Evolutionary conservation across 2,797 vertebrate genomes (phyloP).

Genomic region (Serranus cabrilla): DNA sequence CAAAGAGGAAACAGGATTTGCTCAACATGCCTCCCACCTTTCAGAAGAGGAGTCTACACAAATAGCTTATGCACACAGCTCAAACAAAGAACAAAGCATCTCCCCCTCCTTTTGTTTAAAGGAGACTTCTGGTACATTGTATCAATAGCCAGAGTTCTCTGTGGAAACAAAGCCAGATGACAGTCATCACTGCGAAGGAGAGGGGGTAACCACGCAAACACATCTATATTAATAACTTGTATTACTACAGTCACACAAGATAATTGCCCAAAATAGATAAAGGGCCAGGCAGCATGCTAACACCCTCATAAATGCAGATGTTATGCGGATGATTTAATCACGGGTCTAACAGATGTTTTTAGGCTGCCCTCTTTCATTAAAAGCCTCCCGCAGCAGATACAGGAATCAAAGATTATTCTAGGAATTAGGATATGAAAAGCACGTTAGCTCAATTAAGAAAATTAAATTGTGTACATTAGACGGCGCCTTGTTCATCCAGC

Average conservation of each 20-base stretch:
- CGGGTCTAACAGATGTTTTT: conserved; percentile 87
- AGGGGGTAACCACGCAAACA: conserved; percentile 65
- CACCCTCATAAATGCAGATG: conserved; percentile 90
- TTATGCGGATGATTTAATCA: conserved; percentile 89
- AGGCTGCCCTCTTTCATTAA: conserved; percentile 91
- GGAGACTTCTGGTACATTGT: conserved; percentile 58
- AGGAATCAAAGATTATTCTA: conserved; percentile 92
- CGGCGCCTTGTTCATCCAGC: conserved; percentile 88
- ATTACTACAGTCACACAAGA: conserved; percentile 71
- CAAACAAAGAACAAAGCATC: conserved; percentile 66
- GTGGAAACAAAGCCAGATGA: conserved; percentile 71
- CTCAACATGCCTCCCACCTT: conserved; percentile 61
- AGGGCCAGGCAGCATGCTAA: conserved; percentile 78
- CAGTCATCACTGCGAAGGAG: conserved; percentile 57
- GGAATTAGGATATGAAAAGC: conserved; percentile 97
- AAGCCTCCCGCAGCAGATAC: conserved; percentile 86
- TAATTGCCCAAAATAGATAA: conserved; percentile 84
- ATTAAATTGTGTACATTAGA: conserved; percentile 97
- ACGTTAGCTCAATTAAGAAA: conserved; percentile 97
- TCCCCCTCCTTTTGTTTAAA: conserved; percentile 68
- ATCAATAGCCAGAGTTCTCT: conserved; percentile 67
- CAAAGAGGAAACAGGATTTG: conserved; percentile 70
- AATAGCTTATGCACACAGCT: conserved; percentile 64
- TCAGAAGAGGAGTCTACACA: conserved; percentile 63
- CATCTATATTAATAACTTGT: conserved; percentile 79